Conservation (phyloP, 2,113 vertebrate species). For the Zapornia atra region DNA sequence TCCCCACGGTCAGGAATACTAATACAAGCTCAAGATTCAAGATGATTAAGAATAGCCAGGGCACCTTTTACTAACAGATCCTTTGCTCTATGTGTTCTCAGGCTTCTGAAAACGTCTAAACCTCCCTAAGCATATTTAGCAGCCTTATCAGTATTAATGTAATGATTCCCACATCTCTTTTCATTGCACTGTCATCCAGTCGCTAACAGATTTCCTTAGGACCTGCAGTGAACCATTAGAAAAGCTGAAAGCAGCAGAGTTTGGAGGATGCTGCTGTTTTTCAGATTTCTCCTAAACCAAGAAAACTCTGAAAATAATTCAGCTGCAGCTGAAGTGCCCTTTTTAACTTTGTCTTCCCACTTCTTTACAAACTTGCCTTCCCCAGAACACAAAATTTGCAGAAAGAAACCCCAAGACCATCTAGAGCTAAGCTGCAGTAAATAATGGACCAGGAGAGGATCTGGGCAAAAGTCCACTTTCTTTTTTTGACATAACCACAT, state of each 20-base stretch:
- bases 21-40: slow-evolving; percentile 17
- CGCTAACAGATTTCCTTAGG: background rate
- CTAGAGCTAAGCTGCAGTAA: background rate
- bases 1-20: background rate
- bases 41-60: slow-evolving; percentile 8
- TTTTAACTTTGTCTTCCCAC: background rate
- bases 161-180: slow-evolving; percentile 30
- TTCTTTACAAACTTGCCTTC: background rate
- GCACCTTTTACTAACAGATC: slow-evolving; percentile 1
- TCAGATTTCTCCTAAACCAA: background rate
- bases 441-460: background rate
- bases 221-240: background rate
- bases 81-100: slow-evolving; percentile 8
- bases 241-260: background rate
- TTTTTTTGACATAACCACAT: background rate
- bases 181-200: background rate
- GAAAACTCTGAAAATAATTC: background rate
- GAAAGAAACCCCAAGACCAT: background rate
- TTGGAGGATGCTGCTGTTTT: background rate
- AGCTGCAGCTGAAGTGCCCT: background rate
- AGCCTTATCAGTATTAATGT: slow-evolving; percentile 46
- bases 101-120: slow-evolving; percentile 22
- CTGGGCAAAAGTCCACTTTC: background rate
- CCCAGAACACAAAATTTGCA: background rate
- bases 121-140: slow-evolving; percentile 35